A percentile compares a stretch with the other conserved stretches of the same genome.
phyloP scores from a whole-genome alignment of 2,113 vertebrate genomes.

The Hylia prasina region DNA sequence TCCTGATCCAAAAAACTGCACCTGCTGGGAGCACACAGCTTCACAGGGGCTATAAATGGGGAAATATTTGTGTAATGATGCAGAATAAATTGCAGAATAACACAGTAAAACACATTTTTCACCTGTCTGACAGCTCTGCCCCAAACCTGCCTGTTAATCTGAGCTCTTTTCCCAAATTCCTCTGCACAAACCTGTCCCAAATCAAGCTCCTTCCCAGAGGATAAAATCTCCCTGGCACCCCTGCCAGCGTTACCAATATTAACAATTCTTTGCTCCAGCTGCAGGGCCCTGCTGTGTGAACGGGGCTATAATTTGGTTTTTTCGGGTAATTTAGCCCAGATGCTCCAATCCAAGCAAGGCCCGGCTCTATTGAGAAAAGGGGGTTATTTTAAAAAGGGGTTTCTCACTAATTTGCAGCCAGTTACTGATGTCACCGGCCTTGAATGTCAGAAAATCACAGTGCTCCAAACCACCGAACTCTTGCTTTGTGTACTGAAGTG shows the following conservation, averaged over 20 bases:
- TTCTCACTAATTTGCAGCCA: constrained; percentile 19
- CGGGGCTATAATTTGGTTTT: not conserved
- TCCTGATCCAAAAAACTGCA: not conserved
- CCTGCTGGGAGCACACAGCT: not conserved
- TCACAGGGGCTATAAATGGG: not conserved
- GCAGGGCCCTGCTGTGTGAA: not conserved
- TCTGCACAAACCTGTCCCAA: not conserved
- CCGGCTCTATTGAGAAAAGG: not conserved
- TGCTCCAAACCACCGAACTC: not conserved
- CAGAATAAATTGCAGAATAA: not conserved
- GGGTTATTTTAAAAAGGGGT: not conserved
- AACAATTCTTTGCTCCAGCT: not conserved
- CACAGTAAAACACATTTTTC: not conserved
- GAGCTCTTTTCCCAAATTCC: not conserved
- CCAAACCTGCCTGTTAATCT: not conserved
- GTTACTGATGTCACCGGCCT: not conserved
- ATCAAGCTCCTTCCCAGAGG: not conserved
- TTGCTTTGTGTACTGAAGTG: not conserved
- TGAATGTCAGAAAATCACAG: not conserved
- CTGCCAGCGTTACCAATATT: not conserved
- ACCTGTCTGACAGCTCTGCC: not conserved
- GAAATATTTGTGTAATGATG: not conserved
- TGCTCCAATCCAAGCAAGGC: not conserved
- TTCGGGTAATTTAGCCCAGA: constrained; percentile 1
- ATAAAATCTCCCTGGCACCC: not conserved